Evolutionary conservation across 2,113 vertebrate species (phyloP).

Genomic region (Gavia stellata): DNA sequence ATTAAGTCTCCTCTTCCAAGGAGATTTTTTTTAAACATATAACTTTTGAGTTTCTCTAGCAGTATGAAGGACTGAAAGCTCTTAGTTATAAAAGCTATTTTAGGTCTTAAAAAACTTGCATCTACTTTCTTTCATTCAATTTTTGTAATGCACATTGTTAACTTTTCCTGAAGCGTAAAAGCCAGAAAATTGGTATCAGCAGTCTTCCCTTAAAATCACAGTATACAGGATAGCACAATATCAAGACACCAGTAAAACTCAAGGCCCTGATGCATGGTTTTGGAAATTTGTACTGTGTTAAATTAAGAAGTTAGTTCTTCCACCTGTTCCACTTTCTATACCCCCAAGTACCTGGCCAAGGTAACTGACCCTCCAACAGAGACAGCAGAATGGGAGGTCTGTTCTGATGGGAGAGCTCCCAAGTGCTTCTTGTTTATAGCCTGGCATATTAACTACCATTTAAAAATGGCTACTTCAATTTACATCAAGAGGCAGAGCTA

Average conservation of each 20-base stretch:
- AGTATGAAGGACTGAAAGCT: neutral
- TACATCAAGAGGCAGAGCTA: neutral
- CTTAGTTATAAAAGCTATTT: neutral
- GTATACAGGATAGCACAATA: neutral
- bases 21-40: neutral
- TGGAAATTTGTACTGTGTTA: neutral
- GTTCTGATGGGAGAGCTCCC: neutral
- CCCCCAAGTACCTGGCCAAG: neutral
- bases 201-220: neutral
- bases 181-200: neutral
- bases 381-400: neutral
- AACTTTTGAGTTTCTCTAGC: neutral
- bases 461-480: neutral
- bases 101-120: neutral
- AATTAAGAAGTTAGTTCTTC: neutral
- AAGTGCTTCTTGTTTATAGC: neutral
- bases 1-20: neutral
- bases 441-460: neutral
- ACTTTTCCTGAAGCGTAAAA: neutral
- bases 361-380: neutral
- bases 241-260: neutral
- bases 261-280: neutral
- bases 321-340: neutral
- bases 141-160: neutral
- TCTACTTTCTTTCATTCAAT: neutral